These are phyloP conservation scores for Allobates femoralis DNA, from an alignment of 2,797 vertebrate species.

Conservation along the genomic window DNA sequence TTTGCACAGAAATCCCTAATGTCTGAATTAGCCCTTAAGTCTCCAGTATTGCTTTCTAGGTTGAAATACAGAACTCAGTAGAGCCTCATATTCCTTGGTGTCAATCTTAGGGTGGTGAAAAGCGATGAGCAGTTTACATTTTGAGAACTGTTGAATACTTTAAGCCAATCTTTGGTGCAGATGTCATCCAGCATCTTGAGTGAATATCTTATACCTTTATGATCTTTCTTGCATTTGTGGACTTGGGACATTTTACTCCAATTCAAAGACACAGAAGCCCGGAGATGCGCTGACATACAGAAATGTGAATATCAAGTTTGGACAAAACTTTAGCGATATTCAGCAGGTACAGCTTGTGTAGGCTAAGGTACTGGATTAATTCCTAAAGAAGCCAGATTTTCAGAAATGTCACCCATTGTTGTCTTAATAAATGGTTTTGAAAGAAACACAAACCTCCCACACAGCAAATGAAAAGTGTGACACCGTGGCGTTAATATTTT, in stretches of 20 bases:
- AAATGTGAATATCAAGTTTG: not conserved
- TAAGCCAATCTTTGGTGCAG: too few species aligned
- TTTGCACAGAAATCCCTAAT: too few species aligned
- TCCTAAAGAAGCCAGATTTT: not conserved
- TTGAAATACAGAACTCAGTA: too few species aligned
- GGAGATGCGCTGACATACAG: too few species aligned
- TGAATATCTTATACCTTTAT: too few species aligned
- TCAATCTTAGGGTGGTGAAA: too few species aligned
- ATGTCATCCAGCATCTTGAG: too few species aligned
- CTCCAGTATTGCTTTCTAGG: too few species aligned
- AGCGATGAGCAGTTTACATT: not conserved
- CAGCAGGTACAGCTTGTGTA: not conserved
- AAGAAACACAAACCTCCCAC: not conserved
- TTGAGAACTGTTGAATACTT: not conserved
- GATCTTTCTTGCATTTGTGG: not conserved
- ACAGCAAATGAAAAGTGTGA: not conserved
- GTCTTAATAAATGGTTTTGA: constrained; percentile 6
- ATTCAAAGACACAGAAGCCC: not conserved
- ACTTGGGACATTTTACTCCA: not conserved
- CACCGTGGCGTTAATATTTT: not conserved
- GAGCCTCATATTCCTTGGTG: too few species aligned
- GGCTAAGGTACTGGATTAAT: not conserved
- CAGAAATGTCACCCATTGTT: not conserved
- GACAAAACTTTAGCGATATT: not conserved
- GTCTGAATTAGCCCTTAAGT: too few species aligned